These are phyloP conservation scores for Oikopleura albicans DNA, from an alignment of 23 tunicate species.

Conservation along the genomic window DNA sequence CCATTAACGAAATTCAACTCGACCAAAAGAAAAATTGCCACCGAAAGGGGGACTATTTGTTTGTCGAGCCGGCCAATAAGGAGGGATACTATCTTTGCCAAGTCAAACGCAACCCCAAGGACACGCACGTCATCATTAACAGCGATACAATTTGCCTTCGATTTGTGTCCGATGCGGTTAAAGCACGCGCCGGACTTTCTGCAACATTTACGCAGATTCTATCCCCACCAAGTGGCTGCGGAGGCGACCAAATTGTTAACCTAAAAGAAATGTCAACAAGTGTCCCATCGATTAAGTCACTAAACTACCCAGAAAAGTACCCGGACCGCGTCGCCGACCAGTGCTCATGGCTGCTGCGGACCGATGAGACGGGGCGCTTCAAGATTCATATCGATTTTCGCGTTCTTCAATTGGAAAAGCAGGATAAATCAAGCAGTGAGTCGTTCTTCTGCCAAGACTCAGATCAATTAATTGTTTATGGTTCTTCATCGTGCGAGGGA, in stretches of 20 bases:
- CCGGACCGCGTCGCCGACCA: not conserved
- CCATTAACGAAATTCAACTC: not conserved
- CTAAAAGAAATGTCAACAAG: not conserved
- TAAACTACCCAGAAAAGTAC: not conserved
- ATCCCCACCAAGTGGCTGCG: conserved; percentile 14
- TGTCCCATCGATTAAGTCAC: not conserved
- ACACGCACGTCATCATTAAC: not conserved
- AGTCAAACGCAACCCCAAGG: not conserved
- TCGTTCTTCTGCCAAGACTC: not conserved
- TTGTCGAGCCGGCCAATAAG: not conserved
- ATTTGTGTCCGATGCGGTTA: not conserved
- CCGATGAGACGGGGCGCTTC: not conserved
- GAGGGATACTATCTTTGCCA: not conserved
- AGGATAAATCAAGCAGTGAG: not conserved
- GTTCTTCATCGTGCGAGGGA: not conserved
- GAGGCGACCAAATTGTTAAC: not conserved
- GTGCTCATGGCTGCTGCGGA: not conserved
- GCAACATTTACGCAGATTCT: not conserved
- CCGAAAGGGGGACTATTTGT: not conserved
- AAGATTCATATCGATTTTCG: not conserved
- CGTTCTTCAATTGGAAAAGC: not conserved
- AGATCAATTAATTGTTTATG: not conserved
- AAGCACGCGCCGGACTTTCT: not conserved
- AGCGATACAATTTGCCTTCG: not conserved
- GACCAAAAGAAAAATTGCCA: not conserved